Percentiles rank a stretch among this genome's conserved stretches.
Conservation (phyloP, 2,113 vertebrate species). For the Sturnira hondurensis region DNA sequence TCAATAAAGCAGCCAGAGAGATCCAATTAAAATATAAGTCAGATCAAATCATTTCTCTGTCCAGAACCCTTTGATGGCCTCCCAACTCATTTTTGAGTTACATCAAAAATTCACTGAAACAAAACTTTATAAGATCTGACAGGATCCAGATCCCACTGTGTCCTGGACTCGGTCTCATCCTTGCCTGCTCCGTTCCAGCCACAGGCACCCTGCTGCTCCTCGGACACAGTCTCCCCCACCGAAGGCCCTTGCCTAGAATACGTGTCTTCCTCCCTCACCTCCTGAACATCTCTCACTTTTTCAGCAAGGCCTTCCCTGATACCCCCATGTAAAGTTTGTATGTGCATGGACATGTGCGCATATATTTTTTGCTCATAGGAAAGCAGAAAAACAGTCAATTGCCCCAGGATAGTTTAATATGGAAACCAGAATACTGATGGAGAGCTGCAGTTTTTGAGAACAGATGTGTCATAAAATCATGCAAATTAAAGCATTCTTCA, state of each 20-base stretch:
- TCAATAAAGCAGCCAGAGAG: background rate
- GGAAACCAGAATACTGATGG: constrained; percentile 4
- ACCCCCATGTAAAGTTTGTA: background rate
- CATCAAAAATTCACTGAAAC: background rate
- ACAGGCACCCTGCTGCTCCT: background rate
- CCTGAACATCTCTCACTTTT: background rate
- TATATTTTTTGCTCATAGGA: background rate
- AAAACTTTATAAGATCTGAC: background rate
- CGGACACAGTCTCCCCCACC: background rate
- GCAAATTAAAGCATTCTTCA: constrained; percentile 37
- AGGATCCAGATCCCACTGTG: background rate
- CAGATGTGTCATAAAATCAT: constrained; percentile 53
- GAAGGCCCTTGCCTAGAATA: background rate
- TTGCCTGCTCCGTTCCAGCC: background rate
- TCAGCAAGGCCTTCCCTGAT: background rate
- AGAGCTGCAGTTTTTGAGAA: background rate
- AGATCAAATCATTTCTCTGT: background rate
- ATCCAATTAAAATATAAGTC: background rate
- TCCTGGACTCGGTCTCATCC: background rate
- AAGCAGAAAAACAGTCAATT: background rate
- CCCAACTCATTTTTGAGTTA: background rate
- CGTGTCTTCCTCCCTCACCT: background rate
- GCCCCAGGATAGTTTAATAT: background rate
- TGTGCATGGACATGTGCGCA: background rate
- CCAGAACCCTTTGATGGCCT: background rate